Conservation (phyloP, 2,797 vertebrate genomes). For the Yasuhikotakia modesta region DNA sequence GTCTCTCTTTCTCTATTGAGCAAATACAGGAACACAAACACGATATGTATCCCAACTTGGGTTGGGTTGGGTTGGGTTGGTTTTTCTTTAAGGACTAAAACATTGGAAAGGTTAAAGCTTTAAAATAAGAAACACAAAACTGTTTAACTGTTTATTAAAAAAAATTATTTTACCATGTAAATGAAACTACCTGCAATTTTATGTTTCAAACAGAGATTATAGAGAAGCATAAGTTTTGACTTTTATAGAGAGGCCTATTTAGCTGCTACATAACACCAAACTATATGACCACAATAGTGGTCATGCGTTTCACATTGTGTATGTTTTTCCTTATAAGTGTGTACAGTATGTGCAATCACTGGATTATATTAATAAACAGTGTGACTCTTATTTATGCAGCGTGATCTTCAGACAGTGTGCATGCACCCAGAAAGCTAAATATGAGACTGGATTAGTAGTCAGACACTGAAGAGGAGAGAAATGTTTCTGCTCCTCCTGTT, state of each 20-base stretch:
- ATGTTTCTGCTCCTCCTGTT: background rate
- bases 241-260: constrained; percentile 64
- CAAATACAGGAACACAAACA: too few relatives aligned
- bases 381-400: constrained; percentile 41
- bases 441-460: constrained; percentile 51
- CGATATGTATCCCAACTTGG: too few relatives aligned
- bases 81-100: too few relatives aligned
- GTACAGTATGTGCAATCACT: background rate
- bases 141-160: too few relatives aligned
- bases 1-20: too few relatives aligned
- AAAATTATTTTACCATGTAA: too few relatives aligned
- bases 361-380: constrained; percentile 6
- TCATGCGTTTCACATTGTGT: background rate
- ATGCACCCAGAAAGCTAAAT: constrained; percentile 54
- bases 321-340: constrained; percentile 1
- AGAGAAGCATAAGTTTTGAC: too few relatives aligned
- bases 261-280: constrained; percentile 48
- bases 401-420: constrained; percentile 51
- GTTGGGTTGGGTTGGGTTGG: too few relatives aligned
- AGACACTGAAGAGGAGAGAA: constrained; percentile 33
- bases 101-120: too few relatives aligned
- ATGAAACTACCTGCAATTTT: too few relatives aligned
- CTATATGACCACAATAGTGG: background rate
- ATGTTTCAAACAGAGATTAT: too few relatives aligned
- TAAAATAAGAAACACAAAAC: too few relatives aligned